Evolutionary conservation across 2,797 vertebrate species (phyloP).

Genomic region (Hirundo rustica): DNA sequence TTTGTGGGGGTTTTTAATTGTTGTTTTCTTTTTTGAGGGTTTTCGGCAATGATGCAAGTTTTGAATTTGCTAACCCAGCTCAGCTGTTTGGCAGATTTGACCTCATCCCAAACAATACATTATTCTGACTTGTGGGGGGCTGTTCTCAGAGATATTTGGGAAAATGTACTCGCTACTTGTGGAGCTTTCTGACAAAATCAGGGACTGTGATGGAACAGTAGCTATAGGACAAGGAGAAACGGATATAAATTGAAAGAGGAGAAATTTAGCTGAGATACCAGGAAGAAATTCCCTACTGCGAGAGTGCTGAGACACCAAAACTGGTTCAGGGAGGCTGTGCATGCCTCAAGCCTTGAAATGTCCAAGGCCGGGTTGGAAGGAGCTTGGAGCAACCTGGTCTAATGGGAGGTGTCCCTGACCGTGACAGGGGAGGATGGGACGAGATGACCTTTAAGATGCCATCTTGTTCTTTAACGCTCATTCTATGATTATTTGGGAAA

Average conservation of each 20-base stretch:
- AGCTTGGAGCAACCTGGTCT: not conserved
- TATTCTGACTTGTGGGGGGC: not conserved
- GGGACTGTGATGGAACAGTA: not conserved
- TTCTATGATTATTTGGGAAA: not conserved
- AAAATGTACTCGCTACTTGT: not conserved
- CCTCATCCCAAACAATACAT: rapidly evolving
- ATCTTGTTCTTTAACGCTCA: not conserved
- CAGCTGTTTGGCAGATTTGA: not conserved
- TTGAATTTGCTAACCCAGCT: not conserved
- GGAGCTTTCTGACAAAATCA: not conserved
- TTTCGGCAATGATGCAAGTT: not conserved
- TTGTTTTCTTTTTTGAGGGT: too few species aligned
- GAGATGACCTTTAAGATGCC: not conserved
- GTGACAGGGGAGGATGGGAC: not conserved
- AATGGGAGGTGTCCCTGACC: not conserved
- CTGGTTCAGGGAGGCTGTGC: not conserved
- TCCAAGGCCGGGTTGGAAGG: not conserved
- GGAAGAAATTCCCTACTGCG: not conserved
- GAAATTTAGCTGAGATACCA: not conserved
- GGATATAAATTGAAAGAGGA: not conserved
- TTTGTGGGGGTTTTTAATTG: not conserved
- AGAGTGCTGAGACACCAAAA: not conserved
- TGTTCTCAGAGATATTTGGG: not conserved
- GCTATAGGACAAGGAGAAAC: not conserved
- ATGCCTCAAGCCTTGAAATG: not conserved